Percentiles rank a stretch among this genome's conserved stretches.
Evolutionary conservation across 2,888 invertebrate genomes (phyloP).

Genomic region (Cataglyphis albicans): DNA sequence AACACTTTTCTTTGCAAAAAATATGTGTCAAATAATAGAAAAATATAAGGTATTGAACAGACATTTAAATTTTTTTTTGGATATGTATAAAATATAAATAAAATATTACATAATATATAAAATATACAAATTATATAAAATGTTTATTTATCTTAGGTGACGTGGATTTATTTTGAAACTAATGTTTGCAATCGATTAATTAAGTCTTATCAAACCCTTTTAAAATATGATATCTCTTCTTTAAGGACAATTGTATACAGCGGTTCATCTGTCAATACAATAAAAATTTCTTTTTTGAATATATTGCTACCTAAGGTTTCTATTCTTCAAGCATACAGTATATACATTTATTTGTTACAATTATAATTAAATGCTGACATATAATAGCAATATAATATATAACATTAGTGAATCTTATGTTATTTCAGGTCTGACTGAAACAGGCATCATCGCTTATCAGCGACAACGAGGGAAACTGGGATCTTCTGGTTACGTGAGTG

Average conservation of each 20-base stretch:
- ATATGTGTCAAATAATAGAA: not conserved
- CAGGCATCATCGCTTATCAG: constrained; percentile 7
- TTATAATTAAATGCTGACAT: not conserved
- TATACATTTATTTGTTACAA: not conserved
- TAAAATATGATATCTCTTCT: not conserved
- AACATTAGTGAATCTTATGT: not conserved
- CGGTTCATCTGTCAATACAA: not conserved
- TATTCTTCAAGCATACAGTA: not conserved
- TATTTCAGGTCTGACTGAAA: not conserved
- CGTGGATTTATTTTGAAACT: not conserved
- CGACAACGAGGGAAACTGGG: not conserved
- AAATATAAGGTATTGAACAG: not conserved
- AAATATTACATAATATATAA: not conserved
- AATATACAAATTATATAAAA: not conserved
- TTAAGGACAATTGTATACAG: not conserved
- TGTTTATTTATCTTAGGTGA: not conserved
- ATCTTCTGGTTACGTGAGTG: not conserved
- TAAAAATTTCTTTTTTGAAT: not conserved
- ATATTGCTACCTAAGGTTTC: not conserved
- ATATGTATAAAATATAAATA: not conserved
- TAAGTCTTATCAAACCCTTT: not conserved
- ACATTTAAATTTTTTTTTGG: too few relatives aligned
- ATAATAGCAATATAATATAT: not conserved
- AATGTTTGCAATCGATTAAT: not conserved
- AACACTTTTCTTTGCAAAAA: not conserved